These are phyloP conservation scores for Matsumurasca onukii DNA, from an alignment of 1,140 invertebrate species.

Conservation along the genomic window DNA sequence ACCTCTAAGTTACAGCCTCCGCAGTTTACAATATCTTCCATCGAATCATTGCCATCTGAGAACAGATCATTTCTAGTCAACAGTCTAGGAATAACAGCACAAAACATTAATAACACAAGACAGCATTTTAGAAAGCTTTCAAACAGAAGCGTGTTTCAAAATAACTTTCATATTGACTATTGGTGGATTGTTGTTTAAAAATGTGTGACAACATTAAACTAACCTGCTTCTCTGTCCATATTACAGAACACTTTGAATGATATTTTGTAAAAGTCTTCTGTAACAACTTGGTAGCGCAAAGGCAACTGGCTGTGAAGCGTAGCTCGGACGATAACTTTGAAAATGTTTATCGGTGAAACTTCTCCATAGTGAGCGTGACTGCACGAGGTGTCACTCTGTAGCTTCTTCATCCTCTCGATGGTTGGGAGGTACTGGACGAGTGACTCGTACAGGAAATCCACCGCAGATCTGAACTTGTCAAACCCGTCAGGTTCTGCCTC, in stretches of 20 bases:
- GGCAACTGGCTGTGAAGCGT: constrained; percentile 70
- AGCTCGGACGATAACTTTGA: constrained; percentile 65
- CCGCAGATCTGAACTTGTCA: constrained; percentile 62
- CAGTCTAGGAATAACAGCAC: neutral
- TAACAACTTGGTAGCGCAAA: constrained; percentile 61
- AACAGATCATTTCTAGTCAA: neutral
- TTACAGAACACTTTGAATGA: constrained; percentile 72
- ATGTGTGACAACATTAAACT: constrained; percentile 29
- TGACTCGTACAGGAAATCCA: constrained; percentile 57
- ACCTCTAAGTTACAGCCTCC: constrained; percentile 68
- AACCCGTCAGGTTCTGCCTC: constrained; percentile 58
- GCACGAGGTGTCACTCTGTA: constrained; percentile 33
- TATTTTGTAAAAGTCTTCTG: constrained; percentile 74
- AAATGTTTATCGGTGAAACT: constrained; percentile 54
- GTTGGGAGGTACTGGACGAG: constrained; percentile 51
- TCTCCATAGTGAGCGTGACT: constrained; percentile 52
- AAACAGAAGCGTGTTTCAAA: neutral
- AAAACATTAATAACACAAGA: neutral
- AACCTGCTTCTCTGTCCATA: constrained; percentile 50
- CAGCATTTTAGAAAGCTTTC: neutral
- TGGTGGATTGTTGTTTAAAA: neutral
- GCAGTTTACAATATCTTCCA: constrained; percentile 60
- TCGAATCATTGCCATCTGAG: constrained; percentile 55
- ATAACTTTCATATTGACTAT: neutral
- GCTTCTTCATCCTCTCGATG: constrained; percentile 54